Evolutionary conservation across 2,888 invertebrate species (phyloP), one percentile per base, ranked within the genome.

Genomic region (Leptinotarsa peninsularis): DNA sequence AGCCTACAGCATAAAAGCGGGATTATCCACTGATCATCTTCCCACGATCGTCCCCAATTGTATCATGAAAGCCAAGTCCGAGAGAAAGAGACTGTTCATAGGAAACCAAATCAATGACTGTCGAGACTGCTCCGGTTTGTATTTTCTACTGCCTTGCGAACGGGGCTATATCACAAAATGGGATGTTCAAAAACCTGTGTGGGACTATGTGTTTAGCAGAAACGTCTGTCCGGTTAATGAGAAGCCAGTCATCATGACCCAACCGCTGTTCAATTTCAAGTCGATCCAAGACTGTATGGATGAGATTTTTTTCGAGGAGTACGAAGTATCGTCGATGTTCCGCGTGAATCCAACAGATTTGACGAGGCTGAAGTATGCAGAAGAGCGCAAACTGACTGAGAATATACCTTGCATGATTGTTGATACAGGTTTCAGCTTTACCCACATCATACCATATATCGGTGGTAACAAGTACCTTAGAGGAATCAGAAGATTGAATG

Each of bases 301-400:
- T 63, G 99, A 99, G 88, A 95, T 99, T 81, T 94, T 99, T 82
- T 99, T 99, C 88, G 99, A 99, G 88, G 98, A 99, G 86, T 99
- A 97, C 85, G 97, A 97, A 83, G 96, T 98, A 83, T 93, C 94
- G 73, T 93, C 95, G 0, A 89, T 98, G 69, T 89, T 95, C 71
- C 91, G 95, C 80, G 93, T 94, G 49, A 96, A 96, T 83, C 93
- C 95, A 3, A 92, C 95, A 0, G 95, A 95, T 87, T 89, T 98
- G 78, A 94, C 94, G 13, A 77, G 79, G 66, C 71, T 85, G 14
- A 83, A 84, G 67, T 85, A 84, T 72, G 75, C 74, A 10, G 74
- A 80, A 27, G 82, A 81, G 23, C 63, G 75, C 49, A 79, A 77
- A 70, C 67, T 81, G n/a, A 72, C 71, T 17, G 76, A 79, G 67